Conservation (phyloP, 1,140 invertebrate genomes). For the Drosophila trapezifrons region DNA sequence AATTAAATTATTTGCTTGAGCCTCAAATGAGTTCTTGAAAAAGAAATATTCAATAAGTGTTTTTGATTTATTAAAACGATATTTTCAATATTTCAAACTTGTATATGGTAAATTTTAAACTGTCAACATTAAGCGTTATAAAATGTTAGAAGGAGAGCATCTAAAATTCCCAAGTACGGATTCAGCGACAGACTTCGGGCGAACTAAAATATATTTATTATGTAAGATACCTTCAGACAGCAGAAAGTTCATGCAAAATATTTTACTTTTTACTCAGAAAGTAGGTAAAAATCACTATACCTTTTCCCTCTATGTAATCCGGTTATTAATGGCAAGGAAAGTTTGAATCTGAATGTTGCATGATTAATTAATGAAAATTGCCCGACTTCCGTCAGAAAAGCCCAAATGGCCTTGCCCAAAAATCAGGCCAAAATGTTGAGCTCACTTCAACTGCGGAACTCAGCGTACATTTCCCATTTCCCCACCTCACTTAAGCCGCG, state of each 20-base stretch:
- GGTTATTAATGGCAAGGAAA: slow-evolving; percentile 7
- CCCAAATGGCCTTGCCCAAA: slow-evolving; percentile 36
- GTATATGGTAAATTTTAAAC: neutral
- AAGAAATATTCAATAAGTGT: neutral
- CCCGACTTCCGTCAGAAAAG: slow-evolving; percentile 12
- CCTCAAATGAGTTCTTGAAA: neutral
- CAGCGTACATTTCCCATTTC: slow-evolving; percentile 13
- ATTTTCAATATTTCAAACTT: neutral
- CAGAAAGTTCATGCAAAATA: no score
- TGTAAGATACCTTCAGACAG: no score
- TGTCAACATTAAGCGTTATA: no score
- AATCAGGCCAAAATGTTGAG: slow-evolving; percentile 62
- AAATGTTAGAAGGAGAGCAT: neutral
- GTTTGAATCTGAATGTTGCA: neutral
- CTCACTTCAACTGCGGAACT: slow-evolving; percentile 27
- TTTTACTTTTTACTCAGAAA: neutral
- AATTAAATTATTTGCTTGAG: slow-evolving; percentile 4
- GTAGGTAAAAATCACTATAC: neutral
- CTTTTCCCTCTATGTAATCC: neutral
- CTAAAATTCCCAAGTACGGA: neutral
- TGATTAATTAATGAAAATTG: slow-evolving; percentile 34
- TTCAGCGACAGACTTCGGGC: no score
- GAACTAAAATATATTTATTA: no score
- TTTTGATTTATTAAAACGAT: neutral
- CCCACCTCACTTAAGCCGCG: slow-evolving; percentile 6